Percentiles rank a stretch among this genome's conserved stretches.
phyloP scores from a whole-genome alignment of 2,888 invertebrate species.

The Drosophila nigricruria region DNA sequence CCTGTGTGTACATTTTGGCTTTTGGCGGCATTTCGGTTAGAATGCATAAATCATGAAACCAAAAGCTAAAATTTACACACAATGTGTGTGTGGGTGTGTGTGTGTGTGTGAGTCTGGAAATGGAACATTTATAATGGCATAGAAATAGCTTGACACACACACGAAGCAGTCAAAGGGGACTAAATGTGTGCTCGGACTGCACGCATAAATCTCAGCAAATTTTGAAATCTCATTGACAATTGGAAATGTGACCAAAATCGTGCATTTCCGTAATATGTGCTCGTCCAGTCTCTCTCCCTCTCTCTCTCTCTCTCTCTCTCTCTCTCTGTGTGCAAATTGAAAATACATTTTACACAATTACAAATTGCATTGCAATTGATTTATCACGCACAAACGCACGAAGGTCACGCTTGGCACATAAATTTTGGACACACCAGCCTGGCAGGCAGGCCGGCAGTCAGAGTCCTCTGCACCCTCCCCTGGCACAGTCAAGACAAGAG shows the following conservation, averaged over 20 bases:
- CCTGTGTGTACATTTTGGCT: constrained; percentile 20
- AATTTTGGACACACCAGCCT: constrained; percentile 67
- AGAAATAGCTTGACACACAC: constrained; percentile 61
- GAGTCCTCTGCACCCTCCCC: not conserved
- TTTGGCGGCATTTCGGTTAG: constrained; percentile 47
- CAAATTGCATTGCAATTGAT: constrained; percentile 80
- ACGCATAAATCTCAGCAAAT: constrained; percentile 72
- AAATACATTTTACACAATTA: constrained; percentile 80
- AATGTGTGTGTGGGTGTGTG: constrained; percentile 7
- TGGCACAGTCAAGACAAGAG: constrained; percentile 9
- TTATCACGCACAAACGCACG: constrained; percentile 74
- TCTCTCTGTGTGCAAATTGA: constrained; percentile 62
- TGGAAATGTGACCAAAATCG: constrained; percentile 79
- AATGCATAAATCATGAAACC: constrained; percentile 70
- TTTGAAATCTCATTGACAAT: constrained; percentile 80
- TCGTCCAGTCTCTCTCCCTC: not conserved
- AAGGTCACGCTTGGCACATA: constrained; percentile 78
- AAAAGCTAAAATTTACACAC: constrained; percentile 58
- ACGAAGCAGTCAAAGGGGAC: constrained; percentile 18
- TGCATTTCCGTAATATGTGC: constrained; percentile 63
- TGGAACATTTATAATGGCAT: constrained; percentile 64
- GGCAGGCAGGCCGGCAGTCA: constrained; percentile 9
- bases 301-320: not conserved
- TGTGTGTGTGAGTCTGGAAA: constrained; percentile 29
- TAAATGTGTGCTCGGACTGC: constrained; percentile 28